Evolutionary conservation across 2,113 vertebrate genomes (phyloP).

Genomic region (Takifugu flavidus): DNA sequence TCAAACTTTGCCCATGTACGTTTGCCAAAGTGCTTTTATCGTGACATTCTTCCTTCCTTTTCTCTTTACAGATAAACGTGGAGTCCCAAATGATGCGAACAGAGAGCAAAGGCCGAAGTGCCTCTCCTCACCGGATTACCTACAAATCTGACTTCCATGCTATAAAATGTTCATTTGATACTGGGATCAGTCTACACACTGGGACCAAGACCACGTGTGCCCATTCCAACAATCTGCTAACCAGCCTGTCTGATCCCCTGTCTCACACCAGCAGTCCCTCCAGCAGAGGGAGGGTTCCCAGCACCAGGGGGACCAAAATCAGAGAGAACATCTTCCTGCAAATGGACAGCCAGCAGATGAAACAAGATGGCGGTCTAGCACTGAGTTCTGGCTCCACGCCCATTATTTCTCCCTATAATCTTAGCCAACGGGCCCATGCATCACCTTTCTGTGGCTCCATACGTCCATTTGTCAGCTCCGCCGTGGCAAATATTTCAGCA

Average conservation of each 20-base stretch:
- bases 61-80: conserved; percentile 21
- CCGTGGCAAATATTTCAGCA: conserved; percentile 57
- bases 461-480: conserved; percentile 33
- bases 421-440: conserved; percentile 23
- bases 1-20: no score
- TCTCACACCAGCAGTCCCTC: conserved; percentile 36
- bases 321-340: conserved; percentile 88
- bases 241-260: conserved; percentile 48
- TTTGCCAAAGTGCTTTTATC: no score
- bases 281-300: conserved; percentile 75
- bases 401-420: conserved; percentile 23
- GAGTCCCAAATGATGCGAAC: conserved; percentile 82
- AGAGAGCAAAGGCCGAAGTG: conserved; percentile 84
- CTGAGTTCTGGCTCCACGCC: conserved; percentile 21
- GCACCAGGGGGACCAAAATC: conserved; percentile 84
- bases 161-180: conserved; percentile 88
- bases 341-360: conserved; percentile 79
- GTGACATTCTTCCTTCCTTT: no score
- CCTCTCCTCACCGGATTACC: conserved; percentile 88
- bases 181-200: conserved; percentile 54
- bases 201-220: conserved; percentile 26
- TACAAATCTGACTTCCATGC: conserved; percentile 89
- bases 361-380: conserved; percentile 54
- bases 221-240: conserved; percentile 15
- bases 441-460: conserved; percentile 39